Percentiles rank a stretch among this genome's conserved stretches.
Evolutionary conservation across 2,113 vertebrate species (phyloP).

Genomic region (Marmota monax): DNA sequence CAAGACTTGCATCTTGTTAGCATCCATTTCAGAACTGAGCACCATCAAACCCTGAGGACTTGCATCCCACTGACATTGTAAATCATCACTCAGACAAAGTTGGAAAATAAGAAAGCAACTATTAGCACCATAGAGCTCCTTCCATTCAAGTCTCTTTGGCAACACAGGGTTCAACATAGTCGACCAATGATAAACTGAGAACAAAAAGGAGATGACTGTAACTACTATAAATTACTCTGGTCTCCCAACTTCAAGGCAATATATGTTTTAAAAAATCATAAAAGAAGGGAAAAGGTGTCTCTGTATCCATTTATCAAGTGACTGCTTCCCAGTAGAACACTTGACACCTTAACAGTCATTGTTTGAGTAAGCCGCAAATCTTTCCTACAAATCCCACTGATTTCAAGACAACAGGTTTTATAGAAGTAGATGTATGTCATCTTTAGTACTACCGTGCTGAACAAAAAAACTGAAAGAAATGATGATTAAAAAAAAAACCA

Average conservation of each 20-base stretch:
- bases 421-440: background rate
- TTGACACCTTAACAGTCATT: constrained; percentile 2
- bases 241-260: constrained; percentile 55
- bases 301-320: background rate
- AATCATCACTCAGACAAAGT: constrained; percentile 1
- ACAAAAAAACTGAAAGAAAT: background rate
- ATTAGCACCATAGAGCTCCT: background rate
- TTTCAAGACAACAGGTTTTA: constrained; percentile 15
- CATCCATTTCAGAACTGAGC: background rate
- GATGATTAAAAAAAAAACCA: background rate
- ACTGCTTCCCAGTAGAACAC: background rate
- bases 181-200: constrained; percentile 47
- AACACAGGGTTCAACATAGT: background rate
- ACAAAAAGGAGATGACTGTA: background rate
- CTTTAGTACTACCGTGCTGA: background rate
- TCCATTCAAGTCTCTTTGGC: background rate
- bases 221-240: background rate
- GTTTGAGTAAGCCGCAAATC: background rate
- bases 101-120: constrained; percentile 12
- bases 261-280: background rate
- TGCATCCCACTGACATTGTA: background rate
- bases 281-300: background rate
- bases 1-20: background rate
- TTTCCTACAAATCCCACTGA: background rate
- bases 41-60: background rate